A percentile compares a stretch with the other conserved stretches of the same genome.
Evolutionary conservation across 2,113 vertebrate genomes (phyloP).

Genomic region (Pithys albifrons): DNA sequence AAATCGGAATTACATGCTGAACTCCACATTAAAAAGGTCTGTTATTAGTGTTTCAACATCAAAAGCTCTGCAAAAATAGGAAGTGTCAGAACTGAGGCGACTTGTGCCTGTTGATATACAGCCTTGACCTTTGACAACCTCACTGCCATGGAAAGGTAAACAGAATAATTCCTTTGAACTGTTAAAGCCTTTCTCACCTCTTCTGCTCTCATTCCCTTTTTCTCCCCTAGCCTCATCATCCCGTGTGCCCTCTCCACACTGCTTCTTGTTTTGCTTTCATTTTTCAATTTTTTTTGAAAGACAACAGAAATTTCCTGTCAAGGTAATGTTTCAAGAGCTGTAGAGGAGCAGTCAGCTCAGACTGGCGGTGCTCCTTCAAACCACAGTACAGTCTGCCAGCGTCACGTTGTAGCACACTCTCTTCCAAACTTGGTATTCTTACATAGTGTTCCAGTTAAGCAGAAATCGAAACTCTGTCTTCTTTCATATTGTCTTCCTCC

Average conservation of each 20-base stretch:
- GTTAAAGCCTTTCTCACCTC: not conserved
- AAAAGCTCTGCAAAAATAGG: conserved; percentile 1
- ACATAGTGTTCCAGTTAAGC: not conserved
- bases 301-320: not conserved
- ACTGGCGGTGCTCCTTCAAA: not conserved
- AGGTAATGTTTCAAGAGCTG: not conserved
- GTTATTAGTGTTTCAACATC: not conserved
- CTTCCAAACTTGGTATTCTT: not conserved
- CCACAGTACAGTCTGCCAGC: accelerated
- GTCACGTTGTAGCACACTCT: not conserved
- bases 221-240: not conserved
- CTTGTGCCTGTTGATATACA: not conserved
- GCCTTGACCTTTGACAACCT: not conserved
- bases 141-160: not conserved
- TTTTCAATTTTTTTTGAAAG: conserved; percentile 19
- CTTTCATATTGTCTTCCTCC: not conserved
- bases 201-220: not conserved
- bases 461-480: not conserved
- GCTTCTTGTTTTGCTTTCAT: not conserved
- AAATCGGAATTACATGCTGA: conserved; percentile 16
- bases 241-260: not conserved
- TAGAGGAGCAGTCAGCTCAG: not conserved
- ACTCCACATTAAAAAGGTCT: not conserved
- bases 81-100: not conserved
- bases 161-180: conserved; percentile 3